Evolutionary conservation across 2,888 invertebrate genomes (phyloP).

Genomic region (Cynaeus angustus): DNA sequence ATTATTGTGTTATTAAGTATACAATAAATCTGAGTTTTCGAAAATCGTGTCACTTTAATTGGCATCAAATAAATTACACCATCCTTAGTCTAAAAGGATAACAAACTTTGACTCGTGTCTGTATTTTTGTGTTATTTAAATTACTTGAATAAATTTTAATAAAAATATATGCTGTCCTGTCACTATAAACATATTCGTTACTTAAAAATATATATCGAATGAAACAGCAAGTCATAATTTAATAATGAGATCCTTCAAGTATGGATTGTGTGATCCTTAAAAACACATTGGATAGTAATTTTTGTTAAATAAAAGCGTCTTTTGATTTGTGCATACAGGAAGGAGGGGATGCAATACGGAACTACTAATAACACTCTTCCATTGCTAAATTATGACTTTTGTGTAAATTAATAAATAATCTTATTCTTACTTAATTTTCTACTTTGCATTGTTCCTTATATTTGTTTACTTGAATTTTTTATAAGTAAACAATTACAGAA

Average conservation of each 20-base stretch:
- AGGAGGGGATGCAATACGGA: slow-evolving; percentile 24
- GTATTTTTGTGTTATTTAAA: neutral
- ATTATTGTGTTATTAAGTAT: slow-evolving; percentile 40
- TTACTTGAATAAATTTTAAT: slow-evolving; percentile 12
- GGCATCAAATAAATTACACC: slow-evolving; percentile 44
- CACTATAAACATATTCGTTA: slow-evolving; percentile 20
- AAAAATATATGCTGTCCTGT: slow-evolving; percentile 31
- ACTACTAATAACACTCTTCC: slow-evolving; percentile 3
- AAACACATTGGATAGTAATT: slow-evolving; percentile 13
- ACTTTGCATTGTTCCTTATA: neutral
- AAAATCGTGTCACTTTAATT: slow-evolving; percentile 22
- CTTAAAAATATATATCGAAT: slow-evolving; percentile 18
- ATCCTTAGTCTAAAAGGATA: slow-evolving; percentile 40
- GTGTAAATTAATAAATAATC: slow-evolving; percentile 11
- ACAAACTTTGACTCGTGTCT: slow-evolving; percentile 10
- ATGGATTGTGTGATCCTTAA: slow-evolving; percentile 25
- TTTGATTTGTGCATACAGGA: slow-evolving; percentile 24
- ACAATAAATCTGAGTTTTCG: slow-evolving; percentile 15
- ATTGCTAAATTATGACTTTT: slow-evolving; percentile 42
- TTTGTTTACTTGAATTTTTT: too few species aligned
- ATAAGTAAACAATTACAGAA: too few species aligned
- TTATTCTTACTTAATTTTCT: slow-evolving; percentile 1
- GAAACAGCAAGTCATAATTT: slow-evolving; percentile 38
- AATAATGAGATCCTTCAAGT: slow-evolving; percentile 39
- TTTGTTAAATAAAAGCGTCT: slow-evolving; percentile 20